Conservation (phyloP, 2,888 invertebrate genomes). For the Rhamnusium bicolor region DNA sequence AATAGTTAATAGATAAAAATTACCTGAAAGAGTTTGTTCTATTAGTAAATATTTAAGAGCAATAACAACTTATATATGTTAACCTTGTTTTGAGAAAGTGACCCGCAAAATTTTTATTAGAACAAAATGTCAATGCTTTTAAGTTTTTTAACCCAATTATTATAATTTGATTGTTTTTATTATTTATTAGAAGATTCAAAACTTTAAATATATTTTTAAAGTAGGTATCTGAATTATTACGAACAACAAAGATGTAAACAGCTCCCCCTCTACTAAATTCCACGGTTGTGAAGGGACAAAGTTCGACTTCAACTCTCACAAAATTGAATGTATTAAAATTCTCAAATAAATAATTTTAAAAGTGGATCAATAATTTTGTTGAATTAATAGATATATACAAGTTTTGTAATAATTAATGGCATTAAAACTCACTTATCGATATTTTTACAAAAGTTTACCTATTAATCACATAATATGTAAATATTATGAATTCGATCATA, state of each 20-base stretch:
- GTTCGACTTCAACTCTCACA: too few species aligned
- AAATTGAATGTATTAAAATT: too few species aligned
- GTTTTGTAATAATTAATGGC: too few species aligned
- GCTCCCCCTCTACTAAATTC: neutral
- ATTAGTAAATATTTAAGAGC: neutral
- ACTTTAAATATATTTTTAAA: neutral
- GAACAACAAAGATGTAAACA: neutral
- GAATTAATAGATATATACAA: too few species aligned
- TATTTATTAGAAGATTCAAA: neutral
- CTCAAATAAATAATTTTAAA: too few species aligned
- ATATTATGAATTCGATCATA: too few species aligned
- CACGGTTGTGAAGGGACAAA: neutral
- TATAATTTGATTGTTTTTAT: neutral
- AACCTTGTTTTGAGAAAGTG: constrained; percentile 17
- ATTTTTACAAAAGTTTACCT: too few species aligned
- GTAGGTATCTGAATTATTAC: neutral
- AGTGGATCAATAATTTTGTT: too few species aligned
- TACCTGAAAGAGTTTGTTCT: neutral
- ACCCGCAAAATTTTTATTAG: neutral
- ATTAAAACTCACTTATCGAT: too few species aligned
- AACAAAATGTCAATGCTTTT: constrained; percentile 6
- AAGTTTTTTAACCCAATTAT: neutral
- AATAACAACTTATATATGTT: neutral
- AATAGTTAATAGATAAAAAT: neutral
- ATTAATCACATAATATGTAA: too few species aligned